phyloP scores from a whole-genome alignment of 2,888 invertebrate genomes.

The Cheilosia variabilis region DNA sequence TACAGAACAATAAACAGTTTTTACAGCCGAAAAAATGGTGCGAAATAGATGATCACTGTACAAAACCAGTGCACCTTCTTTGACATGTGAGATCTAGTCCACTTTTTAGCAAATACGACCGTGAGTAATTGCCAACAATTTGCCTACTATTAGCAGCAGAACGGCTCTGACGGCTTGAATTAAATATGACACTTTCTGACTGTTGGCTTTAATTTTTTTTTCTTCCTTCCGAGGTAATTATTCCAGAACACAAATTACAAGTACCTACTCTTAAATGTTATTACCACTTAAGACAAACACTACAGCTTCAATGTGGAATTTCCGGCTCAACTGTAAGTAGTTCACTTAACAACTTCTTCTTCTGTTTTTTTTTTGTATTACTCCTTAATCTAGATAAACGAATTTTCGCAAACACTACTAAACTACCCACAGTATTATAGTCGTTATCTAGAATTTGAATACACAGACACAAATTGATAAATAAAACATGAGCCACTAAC shows the following conservation, averaged over 20 bases:
- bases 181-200: constrained; percentile 45
- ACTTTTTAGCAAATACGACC: not conserved
- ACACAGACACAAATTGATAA: constrained; percentile 43
- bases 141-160: not conserved
- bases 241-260: constrained; percentile 9
- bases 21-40: too few relatives aligned
- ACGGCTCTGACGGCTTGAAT: not conserved
- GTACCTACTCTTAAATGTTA: constrained; percentile 40
- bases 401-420: not conserved
- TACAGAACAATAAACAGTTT: too few relatives aligned
- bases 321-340: constrained; percentile 56
- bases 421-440: not conserved
- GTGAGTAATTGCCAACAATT: not conserved
- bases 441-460: constrained; percentile 23
- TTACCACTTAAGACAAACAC: constrained; percentile 48
- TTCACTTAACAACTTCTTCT: constrained; percentile 7
- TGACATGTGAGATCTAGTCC: not conserved
- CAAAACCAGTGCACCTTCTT: too few relatives aligned
- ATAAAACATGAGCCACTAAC: constrained; percentile 57
- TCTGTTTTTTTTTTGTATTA: constrained; percentile 3
- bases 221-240: constrained; percentile 8
- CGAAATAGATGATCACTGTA: too few relatives aligned
- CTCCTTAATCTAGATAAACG: constrained; percentile 22
- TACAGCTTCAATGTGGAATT: constrained; percentile 58
- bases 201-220: constrained; percentile 8